These are phyloP conservation scores for Cebus imitator DNA, from an alignment of 2,113 vertebrate genomes.

Conservation along the genomic window DNA sequence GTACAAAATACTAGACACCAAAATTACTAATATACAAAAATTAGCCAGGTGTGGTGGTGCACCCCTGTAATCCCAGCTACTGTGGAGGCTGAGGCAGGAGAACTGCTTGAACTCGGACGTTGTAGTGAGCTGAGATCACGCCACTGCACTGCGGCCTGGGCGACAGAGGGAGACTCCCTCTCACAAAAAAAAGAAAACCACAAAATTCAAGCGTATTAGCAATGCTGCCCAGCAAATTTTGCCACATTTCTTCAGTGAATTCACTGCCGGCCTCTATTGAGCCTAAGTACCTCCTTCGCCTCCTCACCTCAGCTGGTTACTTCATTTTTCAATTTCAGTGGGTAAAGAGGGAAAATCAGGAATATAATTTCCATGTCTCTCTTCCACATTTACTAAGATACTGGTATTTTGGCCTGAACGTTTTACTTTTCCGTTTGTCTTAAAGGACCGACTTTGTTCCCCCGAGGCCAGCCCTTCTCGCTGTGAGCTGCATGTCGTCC, in stretches of 20 bases:
- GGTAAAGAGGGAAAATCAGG: background rate
- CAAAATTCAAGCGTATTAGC: background rate
- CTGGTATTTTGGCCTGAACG: background rate
- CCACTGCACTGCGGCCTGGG: too few relatives aligned
- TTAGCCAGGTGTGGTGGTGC: too few relatives aligned
- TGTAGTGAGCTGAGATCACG: too few relatives aligned
- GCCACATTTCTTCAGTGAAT: background rate
- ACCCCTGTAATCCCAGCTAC: too few relatives aligned
- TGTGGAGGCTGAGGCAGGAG: too few relatives aligned
- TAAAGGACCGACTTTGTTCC: background rate
- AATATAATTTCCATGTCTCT: background rate
- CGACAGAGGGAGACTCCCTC: too few relatives aligned
- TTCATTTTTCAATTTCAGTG: background rate
- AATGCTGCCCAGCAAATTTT: background rate
- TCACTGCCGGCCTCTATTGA: background rate
- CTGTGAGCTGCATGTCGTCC: background rate
- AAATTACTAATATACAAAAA: too few relatives aligned
- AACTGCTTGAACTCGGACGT: too few relatives aligned
- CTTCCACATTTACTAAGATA: background rate
- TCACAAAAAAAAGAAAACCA: background rate
- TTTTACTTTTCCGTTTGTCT: background rate
- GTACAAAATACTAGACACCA: too few relatives aligned
- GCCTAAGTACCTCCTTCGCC: background rate
- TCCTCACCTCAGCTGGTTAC: background rate
- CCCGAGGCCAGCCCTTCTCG: background rate